A percentile compares a stretch with the other conserved stretches of the same genome.
Evolutionary conservation across 2,888 invertebrate genomes (phyloP).

Genomic region (Drosophila ezoana): DNA sequence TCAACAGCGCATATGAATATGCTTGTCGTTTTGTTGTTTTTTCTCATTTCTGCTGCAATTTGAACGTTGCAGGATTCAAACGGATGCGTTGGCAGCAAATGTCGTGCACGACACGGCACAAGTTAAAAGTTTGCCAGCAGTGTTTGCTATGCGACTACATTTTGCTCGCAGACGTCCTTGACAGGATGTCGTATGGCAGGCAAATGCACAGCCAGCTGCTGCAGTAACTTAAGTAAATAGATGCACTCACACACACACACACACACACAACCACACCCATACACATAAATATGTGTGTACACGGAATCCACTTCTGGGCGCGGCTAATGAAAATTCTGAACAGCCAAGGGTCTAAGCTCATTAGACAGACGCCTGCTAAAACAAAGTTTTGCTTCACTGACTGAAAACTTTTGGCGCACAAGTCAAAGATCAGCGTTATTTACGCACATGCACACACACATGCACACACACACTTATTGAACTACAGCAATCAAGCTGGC

Average conservation of each 20-base stretch:
- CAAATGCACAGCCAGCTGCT: constrained; percentile 30
- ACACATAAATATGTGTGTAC: background rate
- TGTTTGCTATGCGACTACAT: constrained; percentile 71
- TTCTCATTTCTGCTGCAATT: constrained; percentile 19
- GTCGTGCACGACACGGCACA: constrained; percentile 48
- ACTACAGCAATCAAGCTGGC: constrained; percentile 47
- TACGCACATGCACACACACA: constrained; percentile 36
- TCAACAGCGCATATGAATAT: constrained; percentile 50
- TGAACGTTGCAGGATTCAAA: constrained; percentile 24
- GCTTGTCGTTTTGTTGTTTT: constrained; percentile 14
- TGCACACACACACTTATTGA: constrained; percentile 15
- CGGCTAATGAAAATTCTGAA: constrained; percentile 55
- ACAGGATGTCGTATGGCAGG: constrained; percentile 46
- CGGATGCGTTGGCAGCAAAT: constrained; percentile 19
- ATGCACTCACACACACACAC: background rate
- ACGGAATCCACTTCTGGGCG: constrained; percentile 28
- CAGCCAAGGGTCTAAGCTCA: constrained; percentile 46
- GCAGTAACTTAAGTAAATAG: constrained; percentile 6
- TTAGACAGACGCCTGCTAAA: constrained; percentile 47
- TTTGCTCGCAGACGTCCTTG: constrained; percentile 68
- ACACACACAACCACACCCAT: no score
- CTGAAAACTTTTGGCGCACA: constrained; percentile 52
- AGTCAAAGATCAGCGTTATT: constrained; percentile 67
- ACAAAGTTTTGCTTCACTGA: constrained; percentile 53
- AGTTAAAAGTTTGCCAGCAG: constrained; percentile 69